Evolutionary conservation across 1,140 invertebrate species (phyloP).

Genomic region (Neelides sp.): DNA sequence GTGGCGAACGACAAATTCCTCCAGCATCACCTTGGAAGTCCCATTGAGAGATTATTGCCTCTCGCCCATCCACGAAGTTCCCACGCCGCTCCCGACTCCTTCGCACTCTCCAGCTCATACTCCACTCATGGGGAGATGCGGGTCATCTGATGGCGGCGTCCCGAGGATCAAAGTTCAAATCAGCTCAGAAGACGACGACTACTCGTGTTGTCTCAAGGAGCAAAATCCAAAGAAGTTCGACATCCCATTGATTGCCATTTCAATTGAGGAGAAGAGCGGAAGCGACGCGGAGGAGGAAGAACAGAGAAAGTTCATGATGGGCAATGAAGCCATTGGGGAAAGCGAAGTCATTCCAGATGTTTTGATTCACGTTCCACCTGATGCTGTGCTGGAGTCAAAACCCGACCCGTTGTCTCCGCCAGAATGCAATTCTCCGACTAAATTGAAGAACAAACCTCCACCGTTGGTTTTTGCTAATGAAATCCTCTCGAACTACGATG

Average conservation of each 20-base stretch:
- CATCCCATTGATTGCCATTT: constrained; percentile 6
- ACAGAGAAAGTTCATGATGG: background rate
- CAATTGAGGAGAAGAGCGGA: constrained; percentile 1
- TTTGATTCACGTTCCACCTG: constrained; percentile 27
- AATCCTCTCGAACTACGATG: too few relatives aligned
- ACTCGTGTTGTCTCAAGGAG: background rate
- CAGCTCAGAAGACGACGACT: constrained; percentile 26
- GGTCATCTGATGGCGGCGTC: background rate
- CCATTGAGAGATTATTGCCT: constrained; percentile 51
- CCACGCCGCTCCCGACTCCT: constrained; percentile 47
- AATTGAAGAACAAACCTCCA: constrained; percentile 22
- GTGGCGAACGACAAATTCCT: constrained; percentile 12
- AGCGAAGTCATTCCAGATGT: constrained; percentile 26
- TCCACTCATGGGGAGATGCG: constrained; percentile 44
- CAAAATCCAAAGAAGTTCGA: constrained; percentile 1
- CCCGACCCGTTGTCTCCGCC: constrained; percentile 14
- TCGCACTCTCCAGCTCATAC: constrained; percentile 50
- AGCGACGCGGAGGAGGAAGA: background rate
- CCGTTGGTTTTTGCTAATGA: constrained; percentile 30
- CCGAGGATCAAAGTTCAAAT: constrained; percentile 24
- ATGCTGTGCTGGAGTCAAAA: constrained; percentile 18
- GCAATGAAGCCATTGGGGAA: background rate
- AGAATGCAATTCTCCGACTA: constrained; percentile 14
- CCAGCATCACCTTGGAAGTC: constrained; percentile 51
- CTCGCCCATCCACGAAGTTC: constrained; percentile 57